phyloP scores from a whole-genome alignment of 2,797 vertebrate genomes.

The Acrossocheilus fasciatus region DNA sequence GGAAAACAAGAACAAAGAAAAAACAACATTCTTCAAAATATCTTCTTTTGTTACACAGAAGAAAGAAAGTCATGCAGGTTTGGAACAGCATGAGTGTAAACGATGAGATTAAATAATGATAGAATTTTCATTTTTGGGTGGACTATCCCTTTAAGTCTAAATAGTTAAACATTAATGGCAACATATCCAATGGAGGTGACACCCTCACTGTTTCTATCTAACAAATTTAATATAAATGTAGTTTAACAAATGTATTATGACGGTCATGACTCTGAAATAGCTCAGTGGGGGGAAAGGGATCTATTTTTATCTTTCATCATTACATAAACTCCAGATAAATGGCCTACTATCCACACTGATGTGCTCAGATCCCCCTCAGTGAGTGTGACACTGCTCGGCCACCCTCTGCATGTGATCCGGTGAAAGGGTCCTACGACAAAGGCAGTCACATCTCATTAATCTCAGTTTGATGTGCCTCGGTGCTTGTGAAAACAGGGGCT shows the following conservation, averaged over 20 bases:
- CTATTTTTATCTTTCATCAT: slow-evolving; percentile 51
- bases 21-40: not conserved
- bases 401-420: slow-evolving; percentile 43
- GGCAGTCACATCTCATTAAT: slow-evolving; percentile 70
- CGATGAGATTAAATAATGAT: not conserved
- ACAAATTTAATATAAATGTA: not conserved
- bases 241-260: slow-evolving; percentile 26
- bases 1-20: not conserved
- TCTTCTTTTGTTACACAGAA: not conserved
- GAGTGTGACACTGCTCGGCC: slow-evolving; percentile 44
- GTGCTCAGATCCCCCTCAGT: slow-evolving; percentile 41
- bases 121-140: not conserved
- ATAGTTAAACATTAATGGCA: not conserved
- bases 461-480: slow-evolving; percentile 63
- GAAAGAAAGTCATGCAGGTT: not conserved
- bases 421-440: slow-evolving; percentile 67
- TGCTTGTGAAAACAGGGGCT: slow-evolving; percentile 61
- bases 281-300: not conserved
- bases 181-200: not conserved
- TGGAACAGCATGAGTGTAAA: not conserved
- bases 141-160: not conserved
- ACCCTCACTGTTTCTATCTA: not conserved
- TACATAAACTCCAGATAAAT: slow-evolving; percentile 50
- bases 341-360: slow-evolving; percentile 31
- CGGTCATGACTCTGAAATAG: slow-evolving; percentile 6